Evolutionary conservation across 2,888 invertebrate species (phyloP).

Genomic region (Achlya flavicornis): DNA sequence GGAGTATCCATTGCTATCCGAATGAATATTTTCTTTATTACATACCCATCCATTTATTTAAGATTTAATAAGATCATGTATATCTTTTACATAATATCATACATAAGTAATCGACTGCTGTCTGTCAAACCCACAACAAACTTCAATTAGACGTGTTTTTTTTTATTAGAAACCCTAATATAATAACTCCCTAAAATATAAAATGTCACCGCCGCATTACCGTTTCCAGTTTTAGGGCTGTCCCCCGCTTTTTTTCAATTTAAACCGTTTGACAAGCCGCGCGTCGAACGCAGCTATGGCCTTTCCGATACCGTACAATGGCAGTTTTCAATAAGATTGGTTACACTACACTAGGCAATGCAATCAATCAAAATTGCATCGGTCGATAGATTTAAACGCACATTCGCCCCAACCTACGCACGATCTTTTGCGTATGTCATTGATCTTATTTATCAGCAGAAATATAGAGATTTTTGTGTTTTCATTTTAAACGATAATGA

Average conservation of each 20-base stretch:
- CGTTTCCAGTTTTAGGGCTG: conserved; percentile 69
- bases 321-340: conserved; percentile 83
- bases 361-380: conserved; percentile 83
- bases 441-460: neutral
- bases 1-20: too few relatives aligned
- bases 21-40: too few relatives aligned
- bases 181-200: conserved; percentile 71
- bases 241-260: conserved; percentile 80
- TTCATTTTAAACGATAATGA: neutral
- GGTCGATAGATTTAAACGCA: conserved; percentile 72
- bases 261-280: conserved; percentile 80
- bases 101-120: neutral
- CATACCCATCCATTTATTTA: too few relatives aligned
- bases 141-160: conserved; percentile 31
- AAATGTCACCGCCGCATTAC: conserved; percentile 74
- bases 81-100: neutral
- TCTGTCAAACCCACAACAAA: conserved; percentile 18
- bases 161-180: conserved; percentile 50
- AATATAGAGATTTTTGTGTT: neutral
- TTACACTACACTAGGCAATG: conserved; percentile 83
- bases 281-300: conserved; percentile 76
- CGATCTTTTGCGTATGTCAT: conserved; percentile 38
- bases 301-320: conserved; percentile 76
- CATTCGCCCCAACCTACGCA: conserved; percentile 55
- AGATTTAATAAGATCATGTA: too few relatives aligned